phyloP scores from a whole-genome alignment of 2,888 invertebrate species.

The Sphaerophoria rueppellii region DNA sequence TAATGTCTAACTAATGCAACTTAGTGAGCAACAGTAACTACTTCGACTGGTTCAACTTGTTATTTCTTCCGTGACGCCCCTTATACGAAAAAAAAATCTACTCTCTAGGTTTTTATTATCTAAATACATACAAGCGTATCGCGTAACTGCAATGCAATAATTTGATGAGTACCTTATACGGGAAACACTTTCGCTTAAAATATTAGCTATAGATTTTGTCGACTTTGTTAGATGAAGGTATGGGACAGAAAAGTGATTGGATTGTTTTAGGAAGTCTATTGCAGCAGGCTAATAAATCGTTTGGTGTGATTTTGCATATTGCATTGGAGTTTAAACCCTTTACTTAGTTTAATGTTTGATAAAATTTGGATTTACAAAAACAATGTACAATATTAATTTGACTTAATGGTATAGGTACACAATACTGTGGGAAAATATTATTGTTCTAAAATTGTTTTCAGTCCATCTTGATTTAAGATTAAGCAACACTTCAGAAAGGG shows the following conservation, averaged over 20 bases:
- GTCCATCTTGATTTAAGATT: too few species aligned
- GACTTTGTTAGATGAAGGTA: neutral
- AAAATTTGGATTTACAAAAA: too few species aligned
- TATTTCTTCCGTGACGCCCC: conserved; percentile 57
- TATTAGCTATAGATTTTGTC: conserved; percentile 1
- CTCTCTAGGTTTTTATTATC: conserved; percentile 40
- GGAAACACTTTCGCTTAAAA: conserved; percentile 51
- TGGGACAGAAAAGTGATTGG: neutral
- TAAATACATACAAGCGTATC: conserved; percentile 8
- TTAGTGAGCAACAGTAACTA: neutral
- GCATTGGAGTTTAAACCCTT: too few species aligned
- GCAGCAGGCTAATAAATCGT: too few species aligned
- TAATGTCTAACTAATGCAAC: conserved; percentile 5
- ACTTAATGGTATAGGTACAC: too few species aligned
- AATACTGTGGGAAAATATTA: too few species aligned
- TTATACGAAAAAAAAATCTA: conserved; percentile 43
- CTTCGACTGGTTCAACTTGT: conserved; percentile 14
- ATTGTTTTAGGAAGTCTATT: too few species aligned
- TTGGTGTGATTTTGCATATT: too few species aligned
- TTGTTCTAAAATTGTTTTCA: too few species aligned
- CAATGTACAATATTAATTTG: too few species aligned
- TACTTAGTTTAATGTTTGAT: too few species aligned
- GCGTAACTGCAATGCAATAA: conserved; percentile 35
- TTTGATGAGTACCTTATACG: conserved; percentile 41
- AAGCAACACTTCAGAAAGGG: too few species aligned